These are phyloP conservation scores for Peucedramus taeniatus DNA, from an alignment of 2,113 vertebrate genomes.

Conservation along the genomic window DNA sequence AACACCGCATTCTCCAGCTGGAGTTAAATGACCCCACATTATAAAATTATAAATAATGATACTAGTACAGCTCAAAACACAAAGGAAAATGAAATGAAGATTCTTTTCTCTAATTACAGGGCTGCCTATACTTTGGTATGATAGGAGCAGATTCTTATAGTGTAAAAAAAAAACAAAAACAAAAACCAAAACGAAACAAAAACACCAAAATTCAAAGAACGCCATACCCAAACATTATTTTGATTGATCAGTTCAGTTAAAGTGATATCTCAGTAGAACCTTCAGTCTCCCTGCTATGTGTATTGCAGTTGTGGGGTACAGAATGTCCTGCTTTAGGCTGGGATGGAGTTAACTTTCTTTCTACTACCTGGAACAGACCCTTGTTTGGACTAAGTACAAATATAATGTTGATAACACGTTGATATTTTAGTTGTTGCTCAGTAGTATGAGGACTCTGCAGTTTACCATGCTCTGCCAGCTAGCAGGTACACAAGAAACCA, in stretches of 20 bases:
- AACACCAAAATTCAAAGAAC: background rate
- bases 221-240: background rate
- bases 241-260: background rate
- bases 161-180: fast-evolving
- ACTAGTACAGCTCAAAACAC: background rate
- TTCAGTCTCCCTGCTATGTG: background rate
- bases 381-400: background rate
- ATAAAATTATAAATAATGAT: background rate
- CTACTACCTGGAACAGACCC: background rate
- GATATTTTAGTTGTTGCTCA: background rate
- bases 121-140: background rate
- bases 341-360: background rate
- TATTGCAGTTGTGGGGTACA: background rate
- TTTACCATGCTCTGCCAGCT: background rate
- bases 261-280: background rate
- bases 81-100: background rate
- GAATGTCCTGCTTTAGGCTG: background rate
- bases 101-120: background rate
- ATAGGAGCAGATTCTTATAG: background rate
- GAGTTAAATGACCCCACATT: background rate
- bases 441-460: background rate
- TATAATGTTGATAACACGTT: background rate
- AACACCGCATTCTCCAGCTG: background rate
- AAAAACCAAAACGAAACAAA: fast-evolving
- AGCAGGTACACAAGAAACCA: background rate